Conservation (phyloP, 2,113 vertebrate species). For the Phycodurus eques region DNA sequence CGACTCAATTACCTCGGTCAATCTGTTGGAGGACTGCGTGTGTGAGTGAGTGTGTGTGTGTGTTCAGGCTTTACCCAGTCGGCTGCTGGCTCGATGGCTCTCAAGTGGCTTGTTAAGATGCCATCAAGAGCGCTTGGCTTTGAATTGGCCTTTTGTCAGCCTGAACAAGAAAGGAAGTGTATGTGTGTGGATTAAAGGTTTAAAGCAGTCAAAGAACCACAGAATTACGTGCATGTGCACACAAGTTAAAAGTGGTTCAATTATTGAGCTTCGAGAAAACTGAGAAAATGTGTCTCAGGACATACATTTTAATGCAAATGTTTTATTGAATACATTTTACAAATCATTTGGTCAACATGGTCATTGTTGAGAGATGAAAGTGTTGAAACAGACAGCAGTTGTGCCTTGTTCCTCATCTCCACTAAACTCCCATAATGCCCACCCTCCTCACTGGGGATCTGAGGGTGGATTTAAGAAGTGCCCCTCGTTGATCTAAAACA, state of each 20-base stretch:
- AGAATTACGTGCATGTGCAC: neutral
- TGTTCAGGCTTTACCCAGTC: constrained; percentile 68
- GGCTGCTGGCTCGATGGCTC: constrained; percentile 83
- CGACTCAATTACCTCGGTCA: constrained; percentile 90
- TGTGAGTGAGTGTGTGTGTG: constrained; percentile 28
- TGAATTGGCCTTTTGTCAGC: constrained; percentile 91
- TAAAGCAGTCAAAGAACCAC: neutral
- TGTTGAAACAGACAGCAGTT: neutral
- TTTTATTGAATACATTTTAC: neutral
- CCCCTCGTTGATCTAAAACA: constrained; percentile 32
- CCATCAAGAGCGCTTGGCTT: constrained; percentile 93
- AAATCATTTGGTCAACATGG: neutral
- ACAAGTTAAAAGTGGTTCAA: neutral
- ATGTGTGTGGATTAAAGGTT: constrained; percentile 23
- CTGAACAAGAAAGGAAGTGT: constrained; percentile 20
- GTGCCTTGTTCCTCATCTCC: constrained; percentile 22
- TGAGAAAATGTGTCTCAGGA: neutral
- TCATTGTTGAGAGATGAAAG: neutral
- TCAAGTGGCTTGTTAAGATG: constrained; percentile 95
- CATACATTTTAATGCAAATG: neutral
- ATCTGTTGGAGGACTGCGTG: constrained; percentile 83
- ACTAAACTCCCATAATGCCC: constrained; percentile 40
- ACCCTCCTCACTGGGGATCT: constrained; percentile 3
- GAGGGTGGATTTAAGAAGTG: constrained; percentile 42
- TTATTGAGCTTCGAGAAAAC: neutral